Conservation (phyloP, 2,888 invertebrate species). For the Catocala sponsa region DNA sequence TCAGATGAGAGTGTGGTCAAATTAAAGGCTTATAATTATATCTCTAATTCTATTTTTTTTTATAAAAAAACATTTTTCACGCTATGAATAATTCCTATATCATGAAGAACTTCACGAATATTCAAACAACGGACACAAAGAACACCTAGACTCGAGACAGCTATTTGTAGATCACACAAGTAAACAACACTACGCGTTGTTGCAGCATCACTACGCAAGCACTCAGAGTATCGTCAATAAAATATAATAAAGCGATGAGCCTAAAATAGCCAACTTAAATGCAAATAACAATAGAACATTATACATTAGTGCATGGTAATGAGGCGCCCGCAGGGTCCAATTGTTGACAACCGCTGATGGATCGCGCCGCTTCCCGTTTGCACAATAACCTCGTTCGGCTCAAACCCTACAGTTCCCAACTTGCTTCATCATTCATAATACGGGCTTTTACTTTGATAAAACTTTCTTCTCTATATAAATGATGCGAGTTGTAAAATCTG, state of each 20-base stretch:
- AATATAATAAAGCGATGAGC: neutral
- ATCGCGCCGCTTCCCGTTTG: constrained; percentile 59
- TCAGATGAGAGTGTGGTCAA: too few relatives aligned
- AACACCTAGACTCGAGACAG: too few relatives aligned
- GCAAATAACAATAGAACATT: constrained; percentile 17
- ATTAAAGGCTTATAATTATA: too few relatives aligned
- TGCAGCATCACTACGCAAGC: too few relatives aligned
- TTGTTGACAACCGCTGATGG: constrained; percentile 61
- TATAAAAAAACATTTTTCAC: too few relatives aligned
- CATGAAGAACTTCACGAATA: too few relatives aligned
- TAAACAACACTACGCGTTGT: too few relatives aligned
- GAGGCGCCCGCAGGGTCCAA: constrained; percentile 48
- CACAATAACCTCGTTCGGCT: constrained; percentile 48
- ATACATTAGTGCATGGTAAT: constrained; percentile 42
- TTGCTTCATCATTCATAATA: constrained; percentile 76
- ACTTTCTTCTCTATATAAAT: constrained; percentile 47
- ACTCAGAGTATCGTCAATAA: too few relatives aligned
- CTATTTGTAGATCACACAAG: too few relatives aligned
- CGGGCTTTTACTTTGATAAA: constrained; percentile 62
- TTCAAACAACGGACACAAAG: too few relatives aligned
- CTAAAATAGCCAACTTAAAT: constrained; percentile 16
- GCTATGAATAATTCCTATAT: too few relatives aligned
- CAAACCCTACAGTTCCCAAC: constrained; percentile 59
- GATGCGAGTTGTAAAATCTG: constrained; percentile 46
- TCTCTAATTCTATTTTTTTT: too few relatives aligned